Conservation (phyloP, 1,140 invertebrate genomes). For the Pissodes strobi region DNA sequence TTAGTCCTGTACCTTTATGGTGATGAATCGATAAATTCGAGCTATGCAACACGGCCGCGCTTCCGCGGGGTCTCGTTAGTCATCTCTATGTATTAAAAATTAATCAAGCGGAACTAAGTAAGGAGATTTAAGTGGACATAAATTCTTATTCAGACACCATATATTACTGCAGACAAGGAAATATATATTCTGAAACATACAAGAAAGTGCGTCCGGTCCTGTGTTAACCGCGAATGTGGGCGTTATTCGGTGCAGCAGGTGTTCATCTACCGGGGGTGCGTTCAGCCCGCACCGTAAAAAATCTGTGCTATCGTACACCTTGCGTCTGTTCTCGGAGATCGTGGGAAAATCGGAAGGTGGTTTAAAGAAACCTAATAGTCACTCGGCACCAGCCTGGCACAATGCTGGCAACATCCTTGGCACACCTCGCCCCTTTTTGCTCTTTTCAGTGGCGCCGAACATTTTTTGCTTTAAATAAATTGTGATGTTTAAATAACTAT, state of each 20-base stretch:
- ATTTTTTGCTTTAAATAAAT: too few species aligned
- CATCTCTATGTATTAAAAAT: too few species aligned
- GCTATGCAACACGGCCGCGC: neutral
- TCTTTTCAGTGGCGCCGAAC: conserved; percentile 11
- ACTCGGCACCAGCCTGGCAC: conserved; percentile 31
- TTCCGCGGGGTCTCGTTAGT: neutral
- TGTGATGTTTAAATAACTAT: too few species aligned
- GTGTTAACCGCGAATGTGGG: conserved; percentile 25
- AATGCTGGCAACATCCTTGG: conserved; percentile 37
- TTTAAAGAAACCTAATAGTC: conserved; percentile 26
- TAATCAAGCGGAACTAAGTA: too few species aligned
- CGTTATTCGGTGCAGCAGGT: conserved; percentile 34
- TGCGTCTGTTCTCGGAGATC: conserved; percentile 35
- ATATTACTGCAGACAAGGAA: too few species aligned
- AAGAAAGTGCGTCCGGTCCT: conserved; percentile 11
- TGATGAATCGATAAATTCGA: neutral
- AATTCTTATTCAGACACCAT: too few species aligned
- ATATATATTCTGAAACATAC: too few species aligned
- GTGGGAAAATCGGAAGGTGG: conserved; percentile 44
- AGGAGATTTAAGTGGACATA: too few species aligned
- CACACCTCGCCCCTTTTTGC: conserved; percentile 24
- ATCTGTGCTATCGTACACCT: conserved; percentile 40
- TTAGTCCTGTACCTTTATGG: neutral
- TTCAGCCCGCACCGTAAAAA: conserved; percentile 29
- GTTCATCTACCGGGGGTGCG: conserved; percentile 36